These are phyloP conservation scores for Crotalus horridus DNA, from an alignment of 2,113 vertebrate species.

Conservation along the genomic window DNA sequence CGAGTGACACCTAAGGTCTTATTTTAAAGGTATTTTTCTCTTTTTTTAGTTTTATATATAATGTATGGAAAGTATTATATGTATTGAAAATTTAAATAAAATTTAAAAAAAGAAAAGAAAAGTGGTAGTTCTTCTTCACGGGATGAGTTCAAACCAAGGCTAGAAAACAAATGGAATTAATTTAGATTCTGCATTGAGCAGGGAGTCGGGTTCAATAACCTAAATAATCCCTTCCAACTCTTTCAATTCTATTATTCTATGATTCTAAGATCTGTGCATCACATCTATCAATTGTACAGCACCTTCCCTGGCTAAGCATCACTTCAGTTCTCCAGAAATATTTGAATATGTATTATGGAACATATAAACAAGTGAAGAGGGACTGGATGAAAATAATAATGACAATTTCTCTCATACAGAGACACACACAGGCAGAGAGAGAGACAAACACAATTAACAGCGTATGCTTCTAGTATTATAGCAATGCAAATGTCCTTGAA, in stretches of 20 bases:
- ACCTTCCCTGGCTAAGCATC: not conserved
- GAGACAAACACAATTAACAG: not conserved
- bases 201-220: not conserved
- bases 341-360: not conserved
- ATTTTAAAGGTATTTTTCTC: too few relatives aligned
- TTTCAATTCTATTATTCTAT: not conserved
- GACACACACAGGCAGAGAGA: not conserved
- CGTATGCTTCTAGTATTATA: not conserved
- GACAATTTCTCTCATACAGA: not conserved
- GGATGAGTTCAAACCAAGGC: not conserved
- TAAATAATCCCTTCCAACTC: not conserved
- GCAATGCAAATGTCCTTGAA: not conserved
- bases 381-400: not conserved
- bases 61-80: too few relatives aligned
- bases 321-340: not conserved
- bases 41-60: too few relatives aligned
- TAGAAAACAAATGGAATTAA: not conserved
- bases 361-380: not conserved
- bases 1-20: too few relatives aligned
- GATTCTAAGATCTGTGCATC: not conserved
- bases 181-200: not conserved
- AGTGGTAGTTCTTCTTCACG: not conserved
- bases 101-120: too few relatives aligned
- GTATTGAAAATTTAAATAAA: too few relatives aligned
- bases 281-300: not conserved